Percentiles rank a stretch among this genome's conserved stretches.
These are phyloP conservation scores for Lytechinus variegatus DNA, from an alignment of 35 echinoderm and acorn worm species.

Conservation along the genomic window DNA sequence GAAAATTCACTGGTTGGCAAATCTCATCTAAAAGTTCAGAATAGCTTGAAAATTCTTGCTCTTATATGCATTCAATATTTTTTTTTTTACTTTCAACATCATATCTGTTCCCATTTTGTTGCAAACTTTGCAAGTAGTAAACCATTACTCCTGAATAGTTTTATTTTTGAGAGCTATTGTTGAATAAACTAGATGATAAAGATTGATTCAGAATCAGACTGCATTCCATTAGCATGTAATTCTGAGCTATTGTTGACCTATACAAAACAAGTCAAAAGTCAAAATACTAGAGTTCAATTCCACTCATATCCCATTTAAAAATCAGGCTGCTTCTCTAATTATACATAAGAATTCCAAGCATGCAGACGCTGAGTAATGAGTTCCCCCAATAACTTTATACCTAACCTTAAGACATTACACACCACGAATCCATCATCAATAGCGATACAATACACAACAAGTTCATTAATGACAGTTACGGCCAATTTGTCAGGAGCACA, in stretches of 20 bases:
- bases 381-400: neutral
- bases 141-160: too few species aligned
- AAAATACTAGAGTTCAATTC: neutral
- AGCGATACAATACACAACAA: conserved; percentile 4
- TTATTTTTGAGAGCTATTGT: too few species aligned
- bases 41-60: too few species aligned
- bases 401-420: neutral
- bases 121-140: too few species aligned
- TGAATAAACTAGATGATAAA: too few species aligned
- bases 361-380: conserved; percentile 1
- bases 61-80: too few species aligned
- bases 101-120: too few species aligned
- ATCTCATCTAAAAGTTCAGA: too few species aligned
- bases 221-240: neutral
- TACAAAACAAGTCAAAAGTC: neutral
- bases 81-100: too few species aligned
- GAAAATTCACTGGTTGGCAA: too few species aligned
- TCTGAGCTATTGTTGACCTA: neutral
- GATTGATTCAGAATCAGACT: too few species aligned
- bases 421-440: neutral
- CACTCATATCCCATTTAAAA: neutral
- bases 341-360: neutral
- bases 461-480: neutral
- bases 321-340: neutral
- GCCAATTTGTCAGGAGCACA: neutral